Evolutionary conservation across 2,113 vertebrate genomes (phyloP).

Genomic region (Myocastor coypus): DNA sequence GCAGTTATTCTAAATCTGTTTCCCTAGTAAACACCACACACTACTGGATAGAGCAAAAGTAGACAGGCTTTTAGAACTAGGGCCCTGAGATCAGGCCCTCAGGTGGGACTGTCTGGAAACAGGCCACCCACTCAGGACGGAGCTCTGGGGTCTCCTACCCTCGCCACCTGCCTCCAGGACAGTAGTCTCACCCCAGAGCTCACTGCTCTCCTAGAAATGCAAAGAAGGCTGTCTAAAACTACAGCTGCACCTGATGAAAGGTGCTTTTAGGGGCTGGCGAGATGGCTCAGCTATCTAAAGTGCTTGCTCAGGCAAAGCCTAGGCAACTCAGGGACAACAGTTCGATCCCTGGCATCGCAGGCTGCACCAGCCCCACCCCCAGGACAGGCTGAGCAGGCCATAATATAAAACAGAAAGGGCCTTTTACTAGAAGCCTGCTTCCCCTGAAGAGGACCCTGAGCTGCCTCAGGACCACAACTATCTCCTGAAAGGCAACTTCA

Average conservation of each 20-base stretch:
- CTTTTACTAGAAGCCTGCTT: neutral
- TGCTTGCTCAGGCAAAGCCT: too few relatives aligned
- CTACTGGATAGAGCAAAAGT: neutral
- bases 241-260: neutral
- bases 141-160: neutral
- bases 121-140: neutral
- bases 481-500: neutral
- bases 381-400: too few relatives aligned
- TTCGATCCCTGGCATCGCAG: too few relatives aligned
- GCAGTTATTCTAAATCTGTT: neutral
- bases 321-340: too few relatives aligned
- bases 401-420: too few relatives aligned
- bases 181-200: neutral
- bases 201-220: neutral
- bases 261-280: neutral
- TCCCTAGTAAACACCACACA: neutral
- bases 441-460: neutral
- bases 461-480: neutral
- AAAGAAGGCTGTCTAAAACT: neutral
- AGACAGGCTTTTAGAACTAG: accelerated
- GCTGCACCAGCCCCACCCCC: too few relatives aligned
- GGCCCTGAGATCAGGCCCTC: too few relatives aligned
- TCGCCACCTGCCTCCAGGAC: neutral
- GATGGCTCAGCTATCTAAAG: too few relatives aligned
- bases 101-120: neutral